Evolutionary conservation across 2,797 vertebrate species (phyloP).

Genomic region (Takifugu ocellatus): DNA sequence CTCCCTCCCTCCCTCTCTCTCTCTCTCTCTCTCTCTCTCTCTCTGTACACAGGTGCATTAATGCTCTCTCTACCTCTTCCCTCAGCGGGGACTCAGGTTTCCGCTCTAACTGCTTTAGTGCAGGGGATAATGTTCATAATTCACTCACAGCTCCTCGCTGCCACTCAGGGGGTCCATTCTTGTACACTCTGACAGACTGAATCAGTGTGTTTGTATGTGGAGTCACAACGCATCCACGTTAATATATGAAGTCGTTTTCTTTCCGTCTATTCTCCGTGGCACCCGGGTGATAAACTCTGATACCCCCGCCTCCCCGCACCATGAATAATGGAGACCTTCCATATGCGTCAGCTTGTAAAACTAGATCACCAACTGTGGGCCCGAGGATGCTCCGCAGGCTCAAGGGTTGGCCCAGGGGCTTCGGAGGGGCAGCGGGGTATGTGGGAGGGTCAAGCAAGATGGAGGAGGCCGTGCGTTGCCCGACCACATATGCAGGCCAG

Average conservation of each 20-base stretch:
- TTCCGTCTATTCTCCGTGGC: neutral
- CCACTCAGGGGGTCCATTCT: conserved; percentile 54
- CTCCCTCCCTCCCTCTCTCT: neutral
- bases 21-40: conserved; percentile 5
- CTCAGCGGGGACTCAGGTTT: conserved; percentile 53
- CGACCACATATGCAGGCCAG: conserved; percentile 22
- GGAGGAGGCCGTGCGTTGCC: conserved; percentile 28
- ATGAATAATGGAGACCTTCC: conserved; percentile 70
- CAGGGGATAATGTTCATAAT: conserved; percentile 66
- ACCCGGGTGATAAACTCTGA: conserved; percentile 35
- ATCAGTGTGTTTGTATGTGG: conserved; percentile 28
- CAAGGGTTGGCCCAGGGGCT: conserved; percentile 38
- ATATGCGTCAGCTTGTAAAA: conserved; percentile 70
- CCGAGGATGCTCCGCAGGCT: conserved; percentile 53
- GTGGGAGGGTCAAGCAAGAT: conserved; percentile 23
- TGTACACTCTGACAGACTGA: conserved; percentile 45
- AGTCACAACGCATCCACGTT: neutral
- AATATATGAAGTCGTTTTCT: neutral
- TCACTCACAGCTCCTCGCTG: conserved; percentile 56
- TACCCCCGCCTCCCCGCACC: conserved; percentile 30
- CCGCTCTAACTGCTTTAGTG: conserved; percentile 55
- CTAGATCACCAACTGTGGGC: conserved; percentile 76
- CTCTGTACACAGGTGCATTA: neutral
- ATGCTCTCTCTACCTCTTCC: conserved; percentile 28
- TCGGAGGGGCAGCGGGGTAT: conserved; percentile 12